Evolutionary conservation across 2,888 invertebrate genomes (phyloP), one percentile per base, ranked within the genome.

Genomic region (Ommatoiulus sabulosus): DNA sequence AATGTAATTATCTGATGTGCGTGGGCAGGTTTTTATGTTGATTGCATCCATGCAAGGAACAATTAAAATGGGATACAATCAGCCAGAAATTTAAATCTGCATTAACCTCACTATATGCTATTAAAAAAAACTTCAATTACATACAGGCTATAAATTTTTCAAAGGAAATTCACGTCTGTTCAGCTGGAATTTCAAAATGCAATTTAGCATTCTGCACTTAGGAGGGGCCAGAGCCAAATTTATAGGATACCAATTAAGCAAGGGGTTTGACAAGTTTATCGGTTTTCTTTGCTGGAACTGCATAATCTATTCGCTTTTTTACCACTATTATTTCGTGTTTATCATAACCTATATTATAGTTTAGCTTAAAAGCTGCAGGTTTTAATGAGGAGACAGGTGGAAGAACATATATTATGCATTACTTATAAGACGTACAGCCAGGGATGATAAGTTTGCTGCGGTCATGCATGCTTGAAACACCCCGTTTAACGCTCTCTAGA

Each of bases 201-300:
- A 80, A 80, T 80, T 80, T 80, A 80, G 35, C 80, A 80, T 80
- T 52, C 15, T 52, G 52, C 15, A 17, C 52, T 52, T 52, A 80
- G 35, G 35, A 80, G 80, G 80, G 80, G 80, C 80, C 15, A 15
- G 24, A 35, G 35, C 80, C 6, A 43, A 80, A 80, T 80, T 80
- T 80, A 80, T 80, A 80, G 80, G 80, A 35, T 80, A 80, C 35
- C 80, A 80, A 80, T 80, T 80, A 43, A 12, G 10, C 15, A 72
- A 72, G 72, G 12, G 24, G 72, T 24, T 72, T 72, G 72, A 72
- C 72, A 72, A 72, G 72, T 72, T 72, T 72, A 72, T 72, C 72
- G 72, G 72, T 72, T 72, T 72, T 72, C 72, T 72, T 72, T 72
- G 24, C 24, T 24, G 12, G 72, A 72, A 72, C 72, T 72, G 24